A percentile compares a stretch with the other conserved stretches of the same genome.
phyloP scores from a whole-genome alignment of 2,797 vertebrate genomes.

The Anabacerthia variegaticeps region DNA sequence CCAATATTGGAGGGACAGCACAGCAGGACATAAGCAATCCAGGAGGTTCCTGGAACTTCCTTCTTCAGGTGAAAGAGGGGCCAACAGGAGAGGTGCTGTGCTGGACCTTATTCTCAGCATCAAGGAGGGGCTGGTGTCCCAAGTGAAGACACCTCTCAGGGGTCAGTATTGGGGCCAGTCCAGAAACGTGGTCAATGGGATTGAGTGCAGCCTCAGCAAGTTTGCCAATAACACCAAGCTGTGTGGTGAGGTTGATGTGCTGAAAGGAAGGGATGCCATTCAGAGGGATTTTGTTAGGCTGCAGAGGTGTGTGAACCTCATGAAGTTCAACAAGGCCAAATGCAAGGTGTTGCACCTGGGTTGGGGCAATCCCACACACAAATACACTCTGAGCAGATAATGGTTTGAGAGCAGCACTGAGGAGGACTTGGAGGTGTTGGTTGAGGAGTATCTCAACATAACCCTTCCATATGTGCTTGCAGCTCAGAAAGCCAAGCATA shows the following conservation, averaged over 20 bases:
- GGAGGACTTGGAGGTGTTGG: background rate
- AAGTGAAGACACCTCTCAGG: background rate
- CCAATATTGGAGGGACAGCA: background rate
- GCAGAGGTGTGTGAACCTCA: background rate
- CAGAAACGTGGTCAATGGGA: rapidly evolving
- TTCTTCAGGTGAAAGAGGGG: background rate
- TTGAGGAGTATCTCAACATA: background rate
- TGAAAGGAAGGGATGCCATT: background rate
- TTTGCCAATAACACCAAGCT: background rate
- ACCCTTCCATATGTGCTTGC: rapidly evolving
- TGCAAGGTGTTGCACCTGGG: background rate
- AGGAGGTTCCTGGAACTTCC: background rate
- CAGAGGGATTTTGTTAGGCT: background rate
- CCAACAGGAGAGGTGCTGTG: background rate
- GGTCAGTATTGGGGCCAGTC: background rate
- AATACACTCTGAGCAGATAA: background rate
- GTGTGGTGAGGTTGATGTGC: background rate
- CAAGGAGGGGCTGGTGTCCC: background rate
- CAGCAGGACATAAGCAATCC: background rate
- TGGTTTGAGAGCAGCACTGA: background rate
- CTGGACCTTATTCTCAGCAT: background rate
- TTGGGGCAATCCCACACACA: background rate
- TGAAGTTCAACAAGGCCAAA: background rate
- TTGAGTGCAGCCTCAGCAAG: background rate
- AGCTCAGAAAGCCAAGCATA: background rate